Evolutionary conservation across 53 echinoderm and acorn worm genomes (phyloP).

Genomic region (Holothuria leucospilota): DNA sequence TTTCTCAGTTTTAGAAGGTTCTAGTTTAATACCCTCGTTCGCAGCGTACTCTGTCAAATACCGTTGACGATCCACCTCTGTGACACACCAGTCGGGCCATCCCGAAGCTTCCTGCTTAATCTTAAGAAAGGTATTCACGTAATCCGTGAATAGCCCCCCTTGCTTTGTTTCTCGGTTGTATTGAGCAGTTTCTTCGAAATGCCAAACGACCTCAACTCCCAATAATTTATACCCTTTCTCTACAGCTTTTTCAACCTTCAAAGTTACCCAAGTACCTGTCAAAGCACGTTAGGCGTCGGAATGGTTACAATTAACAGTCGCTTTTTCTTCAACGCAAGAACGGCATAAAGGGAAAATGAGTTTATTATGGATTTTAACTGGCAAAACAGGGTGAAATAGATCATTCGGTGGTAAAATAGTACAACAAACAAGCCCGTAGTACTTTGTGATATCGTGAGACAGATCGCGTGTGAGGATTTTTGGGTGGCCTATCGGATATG

Average conservation of each 20-base stretch:
- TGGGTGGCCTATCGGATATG: too few species aligned
- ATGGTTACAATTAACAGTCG: too few species aligned
- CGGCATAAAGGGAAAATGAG: constrained; percentile 43
- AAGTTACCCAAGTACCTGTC: too few species aligned
- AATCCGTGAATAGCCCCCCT: too few species aligned
- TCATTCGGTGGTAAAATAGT: constrained; percentile 57
- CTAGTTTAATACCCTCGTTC: constrained; percentile 63
- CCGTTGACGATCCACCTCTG: constrained; percentile 56
- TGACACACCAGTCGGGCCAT: constrained; percentile 74
- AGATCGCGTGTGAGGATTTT: constrained; percentile 52
- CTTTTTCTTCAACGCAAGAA: constrained; percentile 56
- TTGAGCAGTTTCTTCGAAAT: constrained; percentile 39
- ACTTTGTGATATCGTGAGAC: background rate
- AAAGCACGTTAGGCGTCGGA: constrained; percentile 26
- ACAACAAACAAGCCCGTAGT: constrained; percentile 35
- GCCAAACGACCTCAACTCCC: too few species aligned
- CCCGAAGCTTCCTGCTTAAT: too few species aligned
- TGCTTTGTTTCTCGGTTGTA: constrained; percentile 46
- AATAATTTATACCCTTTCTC: too few species aligned
- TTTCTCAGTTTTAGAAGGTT: too few species aligned
- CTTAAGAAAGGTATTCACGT: constrained; percentile 71
- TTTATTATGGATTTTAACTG: too few species aligned
- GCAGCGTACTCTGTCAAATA: constrained; percentile 37
- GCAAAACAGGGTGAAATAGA: too few species aligned
- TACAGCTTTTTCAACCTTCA: too few species aligned